Evolutionary conservation across 2,888 invertebrate species (phyloP).

Genomic region (Drosophila colorata): DNA sequence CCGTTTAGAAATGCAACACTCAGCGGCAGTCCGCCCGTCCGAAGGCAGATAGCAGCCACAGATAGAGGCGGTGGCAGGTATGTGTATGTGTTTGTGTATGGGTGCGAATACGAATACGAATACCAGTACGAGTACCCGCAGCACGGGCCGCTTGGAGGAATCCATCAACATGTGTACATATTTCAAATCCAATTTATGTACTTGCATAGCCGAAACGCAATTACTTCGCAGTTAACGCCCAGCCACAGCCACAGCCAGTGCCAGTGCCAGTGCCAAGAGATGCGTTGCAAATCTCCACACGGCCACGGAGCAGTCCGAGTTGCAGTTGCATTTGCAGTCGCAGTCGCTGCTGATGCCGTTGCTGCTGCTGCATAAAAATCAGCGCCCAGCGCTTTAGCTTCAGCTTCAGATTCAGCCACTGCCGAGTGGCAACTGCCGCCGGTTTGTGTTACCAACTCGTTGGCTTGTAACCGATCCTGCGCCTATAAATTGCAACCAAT

Average conservation of each 20-base stretch:
- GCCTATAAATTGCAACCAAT: conserved; percentile 79
- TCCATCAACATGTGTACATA: conserved; percentile 80
- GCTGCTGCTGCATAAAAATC: conserved; percentile 48
- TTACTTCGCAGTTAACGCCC: conserved; percentile 80
- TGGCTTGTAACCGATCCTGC: conserved; percentile 78
- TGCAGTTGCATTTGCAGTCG: conserved; percentile 10
- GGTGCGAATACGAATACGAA: conserved; percentile 11
- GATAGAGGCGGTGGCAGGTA: conserved; percentile 55
- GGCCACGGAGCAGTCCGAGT: conserved; percentile 4
- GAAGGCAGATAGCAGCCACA: conserved; percentile 44
- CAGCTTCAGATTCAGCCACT: conserved; percentile 26
- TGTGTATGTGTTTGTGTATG: neutral
- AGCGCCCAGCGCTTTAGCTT: conserved; percentile 23
- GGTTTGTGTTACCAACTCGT: conserved; percentile 77
- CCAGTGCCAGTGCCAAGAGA: conserved; percentile 27
- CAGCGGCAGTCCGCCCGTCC: conserved; percentile 61
- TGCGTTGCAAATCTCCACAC: conserved; percentile 58
- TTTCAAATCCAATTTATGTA: conserved; percentile 81
- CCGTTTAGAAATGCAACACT: conserved; percentile 67
- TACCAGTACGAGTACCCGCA: conserved; percentile 40
- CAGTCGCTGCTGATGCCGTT: conserved; percentile 2
- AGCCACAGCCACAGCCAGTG: conserved; percentile 38
- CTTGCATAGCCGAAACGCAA: conserved; percentile 80
- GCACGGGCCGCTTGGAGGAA: conserved; percentile 54
- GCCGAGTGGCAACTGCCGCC: conserved; percentile 68